These are phyloP conservation scores for Rhagonycha lutea DNA, from an alignment of 2,888 invertebrate genomes.

Conservation along the genomic window DNA sequence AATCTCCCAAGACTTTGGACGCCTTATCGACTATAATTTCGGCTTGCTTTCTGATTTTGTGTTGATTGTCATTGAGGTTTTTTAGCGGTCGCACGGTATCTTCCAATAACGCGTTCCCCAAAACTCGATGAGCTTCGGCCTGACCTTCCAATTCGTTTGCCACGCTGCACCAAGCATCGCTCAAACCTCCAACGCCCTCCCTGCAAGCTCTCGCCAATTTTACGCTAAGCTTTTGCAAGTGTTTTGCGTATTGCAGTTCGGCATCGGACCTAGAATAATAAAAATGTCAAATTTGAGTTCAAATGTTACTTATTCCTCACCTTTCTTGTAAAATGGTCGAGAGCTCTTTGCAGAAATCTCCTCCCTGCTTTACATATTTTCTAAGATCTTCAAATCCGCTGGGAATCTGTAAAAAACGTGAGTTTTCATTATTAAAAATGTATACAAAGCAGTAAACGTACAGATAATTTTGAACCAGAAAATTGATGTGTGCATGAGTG, in stretches of 20 bases:
- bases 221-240: constrained; percentile 81
- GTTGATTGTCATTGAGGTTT: constrained; percentile 70
- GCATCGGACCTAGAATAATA: constrained; percentile 78
- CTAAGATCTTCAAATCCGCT: constrained; percentile 93
- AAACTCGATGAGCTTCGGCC: constrained; percentile 83
- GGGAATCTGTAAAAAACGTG: constrained; percentile 69
- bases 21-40: constrained; percentile 86
- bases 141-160: constrained; percentile 91
- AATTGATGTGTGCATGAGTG: not conserved
- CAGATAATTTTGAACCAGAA: not conserved
- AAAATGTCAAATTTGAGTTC: not conserved
- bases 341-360: constrained; percentile 92
- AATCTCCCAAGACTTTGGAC: constrained; percentile 78
- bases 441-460: not conserved
- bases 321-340: constrained; percentile 89
- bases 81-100: constrained; percentile 90
- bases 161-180: constrained; percentile 90
- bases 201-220: constrained; percentile 85
- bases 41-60: constrained; percentile 72
- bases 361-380: constrained; percentile 90
- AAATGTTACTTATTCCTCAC: constrained; percentile 56
- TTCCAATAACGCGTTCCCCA: constrained; percentile 69
- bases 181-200: constrained; percentile 77
- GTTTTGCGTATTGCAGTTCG: constrained; percentile 89
- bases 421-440: not conserved